Conservation (phyloP, 2,113 vertebrate species). For the Burhinus bistriatus region DNA sequence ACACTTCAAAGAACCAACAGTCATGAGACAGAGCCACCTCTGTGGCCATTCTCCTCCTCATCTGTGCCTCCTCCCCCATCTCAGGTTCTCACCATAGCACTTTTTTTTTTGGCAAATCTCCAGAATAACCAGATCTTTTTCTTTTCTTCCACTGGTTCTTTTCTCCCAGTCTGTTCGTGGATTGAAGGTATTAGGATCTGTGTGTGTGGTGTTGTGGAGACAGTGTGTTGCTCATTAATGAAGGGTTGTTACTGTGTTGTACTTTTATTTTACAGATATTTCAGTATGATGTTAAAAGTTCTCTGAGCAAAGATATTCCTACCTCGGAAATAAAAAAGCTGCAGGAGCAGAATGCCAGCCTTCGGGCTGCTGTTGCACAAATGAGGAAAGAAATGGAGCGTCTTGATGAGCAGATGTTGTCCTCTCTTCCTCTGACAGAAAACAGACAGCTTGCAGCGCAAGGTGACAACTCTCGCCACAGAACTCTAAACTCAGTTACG, state of each 20-base stretch:
- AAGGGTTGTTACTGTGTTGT: background rate
- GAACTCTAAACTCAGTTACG: background rate
- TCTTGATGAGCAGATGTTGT: conserved; percentile 55
- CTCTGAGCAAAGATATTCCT: background rate
- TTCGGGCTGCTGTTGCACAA: conserved; percentile 77
- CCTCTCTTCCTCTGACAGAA: background rate
- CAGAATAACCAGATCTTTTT: background rate
- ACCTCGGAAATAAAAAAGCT: conserved; percentile 75
- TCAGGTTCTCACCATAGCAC: background rate
- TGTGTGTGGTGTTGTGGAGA: background rate
- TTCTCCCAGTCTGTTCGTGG: background rate
- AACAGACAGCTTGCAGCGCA: background rate
- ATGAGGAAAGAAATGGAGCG: conserved; percentile 92
- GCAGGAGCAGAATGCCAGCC: conserved; percentile 80
- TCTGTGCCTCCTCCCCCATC: background rate
- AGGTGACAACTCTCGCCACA: background rate
- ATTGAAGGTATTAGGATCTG: background rate
- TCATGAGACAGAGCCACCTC: background rate
- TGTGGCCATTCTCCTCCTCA: background rate
- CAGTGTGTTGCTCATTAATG: background rate
- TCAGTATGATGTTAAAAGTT: background rate
- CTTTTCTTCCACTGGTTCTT: background rate
- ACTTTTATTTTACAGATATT: conserved; percentile 27
- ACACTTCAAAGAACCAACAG: background rate
- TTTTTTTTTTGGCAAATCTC: background rate